These are phyloP conservation scores for Chloroclystis v-ata DNA, from an alignment of 2,888 invertebrate species.

Conservation along the genomic window DNA sequence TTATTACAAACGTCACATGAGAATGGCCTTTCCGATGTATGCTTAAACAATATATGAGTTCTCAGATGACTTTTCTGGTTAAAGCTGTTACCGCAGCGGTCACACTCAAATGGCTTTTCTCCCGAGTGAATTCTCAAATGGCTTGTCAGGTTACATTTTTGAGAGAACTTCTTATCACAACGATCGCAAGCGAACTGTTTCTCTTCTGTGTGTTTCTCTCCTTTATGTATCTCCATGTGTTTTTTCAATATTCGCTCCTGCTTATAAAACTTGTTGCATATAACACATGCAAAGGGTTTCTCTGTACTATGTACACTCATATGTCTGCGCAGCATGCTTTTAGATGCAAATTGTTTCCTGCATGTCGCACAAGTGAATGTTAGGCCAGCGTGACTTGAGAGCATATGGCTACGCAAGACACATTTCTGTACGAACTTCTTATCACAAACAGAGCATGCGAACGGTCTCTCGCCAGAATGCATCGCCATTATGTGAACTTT, in stretches of 20 bases:
- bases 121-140: conserved; percentile 10
- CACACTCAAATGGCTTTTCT: conserved; percentile 13
- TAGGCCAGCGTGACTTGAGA: background rate
- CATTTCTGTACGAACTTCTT: conserved; percentile 24
- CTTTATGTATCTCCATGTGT: conserved; percentile 17
- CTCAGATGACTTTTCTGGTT: conserved; percentile 12
- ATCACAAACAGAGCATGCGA: conserved; percentile 34
- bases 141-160: conserved; percentile 7
- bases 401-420: conserved; percentile 8
- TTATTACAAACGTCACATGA: conserved; percentile 5
- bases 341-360: background rate
- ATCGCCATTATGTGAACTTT: conserved; percentile 21
- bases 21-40: conserved; percentile 20
- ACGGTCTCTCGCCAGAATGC: conserved; percentile 40
- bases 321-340: conserved; percentile 4
- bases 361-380: conserved; percentile 2
- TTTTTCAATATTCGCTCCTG: conserved; percentile 9
- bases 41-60: conserved; percentile 20
- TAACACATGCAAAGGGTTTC: conserved; percentile 7
- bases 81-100: conserved; percentile 11
- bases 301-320: conserved; percentile 10
- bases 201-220: no score
- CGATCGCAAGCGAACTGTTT: conserved; percentile 1
- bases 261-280: conserved; percentile 12
- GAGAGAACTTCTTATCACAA: conserved; percentile 9